Evolutionary conservation across 2,888 invertebrate species (phyloP), one percentile per base, ranked within the genome.

Genomic region (Athetis lepigone): DNA sequence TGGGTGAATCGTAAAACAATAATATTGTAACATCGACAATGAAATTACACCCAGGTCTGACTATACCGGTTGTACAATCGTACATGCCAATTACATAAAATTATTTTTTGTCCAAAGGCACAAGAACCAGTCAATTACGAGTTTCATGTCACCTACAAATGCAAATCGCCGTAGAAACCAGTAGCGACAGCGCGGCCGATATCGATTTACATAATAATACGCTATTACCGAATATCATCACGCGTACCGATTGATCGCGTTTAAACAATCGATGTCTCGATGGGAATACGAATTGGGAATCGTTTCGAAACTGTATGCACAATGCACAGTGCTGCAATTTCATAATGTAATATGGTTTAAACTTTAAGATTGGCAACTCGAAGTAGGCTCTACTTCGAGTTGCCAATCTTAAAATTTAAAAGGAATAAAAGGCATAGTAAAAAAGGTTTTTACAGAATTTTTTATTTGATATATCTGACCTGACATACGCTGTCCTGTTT

Each of bases 191-290:
- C 49, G 37, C 57, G 50, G 45, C 59, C 47, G 57, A 47, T 39
- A 54, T 63, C 63, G 39, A 75, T 79, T 78, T 70, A 74, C 78
- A 78, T 78, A 76, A 75, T 68, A 61, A 63, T 58, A 59, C 50
- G 36, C 58, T 46, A 76, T 79, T 71, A 68, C 74, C 71, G 63
- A 79, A 79, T 79, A 62, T 74, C 21, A 56, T 79, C 78, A 78
- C 74, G 79, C 52, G 50, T 46, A 50, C 50, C 62, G 46, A 70
- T 67, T 64, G 61, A 61, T 59, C 65, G 60, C 58, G 50, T 70
- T 75, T 66, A 57, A 68, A 76, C 66, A 61, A 74, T 67, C 58
- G 45, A 47, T 49, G 33, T 21, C 4, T 11, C 45, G 42, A 27
- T 43, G 47, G 42, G 63, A 68, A 74, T 70, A 23, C 36, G 25